phyloP scores from a whole-genome alignment of 2,888 invertebrate genomes.

The Brachyptera risi region DNA sequence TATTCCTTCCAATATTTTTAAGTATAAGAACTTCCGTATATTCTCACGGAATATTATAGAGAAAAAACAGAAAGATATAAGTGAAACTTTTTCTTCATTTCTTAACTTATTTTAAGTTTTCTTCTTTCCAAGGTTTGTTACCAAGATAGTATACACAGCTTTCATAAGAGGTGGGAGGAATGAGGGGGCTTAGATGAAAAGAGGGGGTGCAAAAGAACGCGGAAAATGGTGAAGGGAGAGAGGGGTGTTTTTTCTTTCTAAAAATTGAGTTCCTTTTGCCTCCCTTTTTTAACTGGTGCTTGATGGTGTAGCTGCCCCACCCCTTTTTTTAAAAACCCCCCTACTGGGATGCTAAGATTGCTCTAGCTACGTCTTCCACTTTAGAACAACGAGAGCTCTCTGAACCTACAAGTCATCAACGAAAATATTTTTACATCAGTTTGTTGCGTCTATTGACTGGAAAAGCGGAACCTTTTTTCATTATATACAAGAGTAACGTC shows the following conservation, averaged over 20 bases:
- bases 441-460: background rate
- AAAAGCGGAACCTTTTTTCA: background rate
- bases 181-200: background rate
- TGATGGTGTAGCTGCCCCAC: conserved; percentile 18
- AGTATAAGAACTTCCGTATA: too few species aligned
- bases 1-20: too few species aligned
- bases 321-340: conserved; percentile 21
- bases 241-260: conserved; percentile 22
- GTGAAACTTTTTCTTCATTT: background rate
- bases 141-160: background rate
- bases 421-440: conserved; percentile 14
- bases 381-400: conserved; percentile 15
- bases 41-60: too few species aligned
- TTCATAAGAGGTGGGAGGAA: background rate
- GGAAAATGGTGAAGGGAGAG: conserved; percentile 3
- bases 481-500: too few species aligned
- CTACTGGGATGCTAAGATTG: conserved; percentile 20
- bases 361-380: background rate
- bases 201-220: conserved; percentile 2
- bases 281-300: conserved; percentile 23
- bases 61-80: too few species aligned
- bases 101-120: background rate
- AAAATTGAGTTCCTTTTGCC: conserved; percentile 20
- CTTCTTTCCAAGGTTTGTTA: conserved; percentile 1
- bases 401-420: background rate